A percentile compares a stretch with the other conserved stretches of the same genome.
phyloP scores from a whole-genome alignment of 1,140 invertebrate species.

The Hesperophylax magnus region DNA sequence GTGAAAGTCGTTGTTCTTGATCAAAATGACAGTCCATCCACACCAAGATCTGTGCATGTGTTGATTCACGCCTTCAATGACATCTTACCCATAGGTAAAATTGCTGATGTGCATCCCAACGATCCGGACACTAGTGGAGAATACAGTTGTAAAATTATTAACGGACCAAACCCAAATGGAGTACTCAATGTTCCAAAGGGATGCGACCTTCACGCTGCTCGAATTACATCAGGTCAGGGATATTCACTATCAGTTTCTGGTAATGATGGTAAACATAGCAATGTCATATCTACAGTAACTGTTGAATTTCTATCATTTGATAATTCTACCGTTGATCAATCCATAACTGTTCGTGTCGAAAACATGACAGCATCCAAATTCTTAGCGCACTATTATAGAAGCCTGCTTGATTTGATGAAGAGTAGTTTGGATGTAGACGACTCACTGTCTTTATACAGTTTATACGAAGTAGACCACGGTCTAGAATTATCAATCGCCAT shows the following conservation, averaged over 20 bases:
- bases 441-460: slow-evolving; percentile 79
- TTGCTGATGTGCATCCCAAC: slow-evolving; percentile 92
- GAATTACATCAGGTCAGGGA: slow-evolving; percentile 77
- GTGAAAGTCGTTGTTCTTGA: slow-evolving; percentile 87
- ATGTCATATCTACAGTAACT: slow-evolving; percentile 87
- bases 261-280: slow-evolving; percentile 89
- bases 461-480: slow-evolving; percentile 76
- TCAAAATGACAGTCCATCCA: slow-evolving; percentile 93
- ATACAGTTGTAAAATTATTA: slow-evolving; percentile 87
- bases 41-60: slow-evolving; percentile 85
- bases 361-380: slow-evolving; percentile 84
- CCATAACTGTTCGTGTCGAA: slow-evolving; percentile 81
- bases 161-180: slow-evolving; percentile 71
- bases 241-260: slow-evolving; percentile 86
- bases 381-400: slow-evolving; percentile 80
- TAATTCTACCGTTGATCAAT: slow-evolving; percentile 87
- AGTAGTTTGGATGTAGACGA: slow-evolving; percentile 76
- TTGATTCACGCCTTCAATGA: slow-evolving; percentile 85
- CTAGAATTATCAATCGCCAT: slow-evolving; percentile 82
- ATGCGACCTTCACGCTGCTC: slow-evolving; percentile 84
- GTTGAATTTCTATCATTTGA: slow-evolving; percentile 86
- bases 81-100: slow-evolving; percentile 80
- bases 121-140: slow-evolving; percentile 90
- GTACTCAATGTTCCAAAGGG: slow-evolving; percentile 81
- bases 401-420: slow-evolving; percentile 80